Base-by-base conservation (phyloP, 1,140 invertebrate genomes). In the Heterodera carotae region DNA sequence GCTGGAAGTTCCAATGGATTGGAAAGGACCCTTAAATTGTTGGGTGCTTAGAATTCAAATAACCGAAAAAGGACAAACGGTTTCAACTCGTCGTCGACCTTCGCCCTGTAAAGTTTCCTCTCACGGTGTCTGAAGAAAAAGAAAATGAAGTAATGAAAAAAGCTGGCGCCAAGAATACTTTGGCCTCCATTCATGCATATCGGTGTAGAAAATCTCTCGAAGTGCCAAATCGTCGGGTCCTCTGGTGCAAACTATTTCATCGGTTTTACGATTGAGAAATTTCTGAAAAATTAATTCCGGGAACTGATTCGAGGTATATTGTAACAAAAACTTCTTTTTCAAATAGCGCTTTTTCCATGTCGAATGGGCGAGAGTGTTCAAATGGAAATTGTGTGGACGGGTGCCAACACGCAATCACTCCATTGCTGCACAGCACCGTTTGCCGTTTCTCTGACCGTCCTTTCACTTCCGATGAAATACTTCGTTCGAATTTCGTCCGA, bases 361-460 rank as follows among this genome's bases (percentile, higher is more conserved):
- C 67, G 56, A 95, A 82, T 2, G 93, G 92, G 85, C 90, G 91
- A 10, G 93, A 92, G 83, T 88, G 91, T 88, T 95, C 93, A 85
- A 96, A 97, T 0, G 94, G 94, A 89, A 93, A 93, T 60, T 91
- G 88, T 85, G 90, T 86, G 81, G 93, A 92, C 53, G 93, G 93
- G 89, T 97, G 94, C 92, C 94, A 94, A 79, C 93, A 94, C 59
- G 94, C 91, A 77, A 93, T 91, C 69, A 92, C 93, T 12, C 80
- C 80, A 64, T 81, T 71, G 25, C 34, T 36, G 10, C 71, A 70
- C 22, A 67, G 59, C n/a, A 75, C 81, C 39, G 72, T 75, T 36
- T 82, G 74, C 64, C 80, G 83, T 25, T 69, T 25, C 48, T 56
- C 22, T 56, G 15, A 56, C 48, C 5, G 48, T 56, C 22, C 18